These are phyloP conservation scores for Hedychridium roseum DNA, from an alignment of 2,888 invertebrate species.

Conservation along the genomic window DNA sequence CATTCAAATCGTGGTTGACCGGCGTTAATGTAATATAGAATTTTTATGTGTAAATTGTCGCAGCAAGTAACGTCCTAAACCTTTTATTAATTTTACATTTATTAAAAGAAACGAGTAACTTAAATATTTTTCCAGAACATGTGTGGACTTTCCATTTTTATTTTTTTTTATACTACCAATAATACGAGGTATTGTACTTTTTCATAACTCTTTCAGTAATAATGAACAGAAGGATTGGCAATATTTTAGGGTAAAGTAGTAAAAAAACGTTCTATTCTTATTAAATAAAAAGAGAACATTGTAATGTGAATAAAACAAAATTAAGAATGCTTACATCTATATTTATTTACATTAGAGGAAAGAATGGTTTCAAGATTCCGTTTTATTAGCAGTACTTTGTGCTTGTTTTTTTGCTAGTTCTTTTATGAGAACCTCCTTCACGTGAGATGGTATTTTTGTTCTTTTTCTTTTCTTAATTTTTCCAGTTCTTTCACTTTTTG, in stretches of 20 bases:
- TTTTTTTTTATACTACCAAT: slow-evolving; percentile 5
- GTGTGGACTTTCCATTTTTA: slow-evolving; percentile 13
- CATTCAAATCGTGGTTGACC: too few relatives aligned
- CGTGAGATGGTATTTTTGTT: slow-evolving; percentile 70
- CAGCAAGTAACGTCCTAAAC: neutral
- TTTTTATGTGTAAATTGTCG: slow-evolving; percentile 7
- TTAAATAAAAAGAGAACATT: slow-evolving; percentile 35
- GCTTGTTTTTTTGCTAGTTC: slow-evolving; percentile 23
- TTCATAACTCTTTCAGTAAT: slow-evolving; percentile 5
- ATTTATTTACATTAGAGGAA: neutral
- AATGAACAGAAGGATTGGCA: too few relatives aligned
- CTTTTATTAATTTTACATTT: slow-evolving; percentile 2
- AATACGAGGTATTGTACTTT: neutral
- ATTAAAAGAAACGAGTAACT: neutral
- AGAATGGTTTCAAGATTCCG: neutral
- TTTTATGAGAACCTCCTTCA: slow-evolving; percentile 67
- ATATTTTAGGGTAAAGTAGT: slow-evolving; percentile 8
- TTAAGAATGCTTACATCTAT: slow-evolving; percentile 10
- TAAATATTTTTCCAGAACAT: slow-evolving; percentile 3
- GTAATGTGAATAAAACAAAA: slow-evolving; percentile 47
- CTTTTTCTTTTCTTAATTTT: slow-evolving; percentile 70
- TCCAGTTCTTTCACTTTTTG: slow-evolving; percentile 58
- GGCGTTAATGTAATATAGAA: slow-evolving; percentile 7
- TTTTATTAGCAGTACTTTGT: neutral
- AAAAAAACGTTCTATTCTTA: slow-evolving; percentile 35